These are phyloP conservation scores for Holotrichia oblita DNA, from an alignment of 1,140 invertebrate genomes.

Conservation along the genomic window DNA sequence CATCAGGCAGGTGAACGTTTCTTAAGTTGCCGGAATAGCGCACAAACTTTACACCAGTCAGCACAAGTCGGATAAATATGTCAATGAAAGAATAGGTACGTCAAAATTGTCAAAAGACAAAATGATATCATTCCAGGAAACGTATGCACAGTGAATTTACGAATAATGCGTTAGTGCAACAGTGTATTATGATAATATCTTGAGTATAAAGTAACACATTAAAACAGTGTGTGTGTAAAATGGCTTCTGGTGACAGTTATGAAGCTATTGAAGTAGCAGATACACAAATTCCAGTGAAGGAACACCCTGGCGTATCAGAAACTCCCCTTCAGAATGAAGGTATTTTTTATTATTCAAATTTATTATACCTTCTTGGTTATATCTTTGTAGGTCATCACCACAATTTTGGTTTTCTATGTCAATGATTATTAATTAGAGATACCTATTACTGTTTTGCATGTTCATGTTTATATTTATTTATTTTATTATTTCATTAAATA, in stretches of 20 bases:
- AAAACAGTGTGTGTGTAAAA: slow-evolving; percentile 60
- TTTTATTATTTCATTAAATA: not conserved
- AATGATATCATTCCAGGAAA: slow-evolving; percentile 39
- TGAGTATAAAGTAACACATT: slow-evolving; percentile 29
- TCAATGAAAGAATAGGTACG: slow-evolving; percentile 43
- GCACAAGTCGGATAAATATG: slow-evolving; percentile 44
- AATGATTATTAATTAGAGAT: not conserved
- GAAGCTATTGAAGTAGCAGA: slow-evolving; percentile 71
- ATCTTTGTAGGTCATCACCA: slow-evolving; percentile 13
- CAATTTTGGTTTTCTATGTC: not conserved
- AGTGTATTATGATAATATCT: slow-evolving; percentile 43
- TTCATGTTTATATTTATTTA: not conserved
- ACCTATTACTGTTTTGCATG: not conserved
- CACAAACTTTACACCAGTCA: not conserved
- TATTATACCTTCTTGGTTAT: not conserved
- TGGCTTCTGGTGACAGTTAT: slow-evolving; percentile 75
- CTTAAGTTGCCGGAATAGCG: not conserved
- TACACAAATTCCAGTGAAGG: slow-evolving; percentile 53
- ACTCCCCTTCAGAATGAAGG: slow-evolving; percentile 52
- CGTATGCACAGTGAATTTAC: slow-evolving; percentile 11
- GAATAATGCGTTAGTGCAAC: slow-evolving; percentile 35
- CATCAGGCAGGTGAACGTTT: not conserved
- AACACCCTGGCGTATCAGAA: slow-evolving; percentile 49
- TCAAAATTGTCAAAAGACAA: slow-evolving; percentile 46
- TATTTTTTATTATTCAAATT: slow-evolving; percentile 44